A percentile compares a stretch with the other conserved stretches of the same genome.
Evolutionary conservation across 92 coral and sea anemone genomes (phyloP).

Genomic region (Phenganax subtilis): DNA sequence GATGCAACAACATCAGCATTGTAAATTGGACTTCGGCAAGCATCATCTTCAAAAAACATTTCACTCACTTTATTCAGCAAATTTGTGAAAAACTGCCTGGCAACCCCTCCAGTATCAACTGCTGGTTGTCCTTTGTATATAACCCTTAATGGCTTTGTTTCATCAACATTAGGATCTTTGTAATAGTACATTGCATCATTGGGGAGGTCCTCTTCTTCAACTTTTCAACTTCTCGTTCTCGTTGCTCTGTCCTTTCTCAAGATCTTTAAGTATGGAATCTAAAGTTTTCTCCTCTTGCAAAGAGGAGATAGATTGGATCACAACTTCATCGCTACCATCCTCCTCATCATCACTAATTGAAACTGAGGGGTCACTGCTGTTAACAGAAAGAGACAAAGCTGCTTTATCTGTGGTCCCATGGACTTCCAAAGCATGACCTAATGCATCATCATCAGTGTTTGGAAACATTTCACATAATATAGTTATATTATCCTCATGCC

Average conservation of each 20-base stretch:
- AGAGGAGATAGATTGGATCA: not conserved
- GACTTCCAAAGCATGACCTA: not conserved
- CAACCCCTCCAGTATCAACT: slow-evolving; percentile 66
- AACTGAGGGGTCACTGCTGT: not conserved
- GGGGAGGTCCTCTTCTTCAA: slow-evolving; percentile 46
- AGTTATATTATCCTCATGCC: not conserved
- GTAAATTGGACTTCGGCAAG: slow-evolving; percentile 56
- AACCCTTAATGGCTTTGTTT: slow-evolving; percentile 45
- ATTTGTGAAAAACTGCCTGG: slow-evolving; percentile 59
- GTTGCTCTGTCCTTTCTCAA: not conserved
- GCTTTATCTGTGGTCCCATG: slow-evolving; percentile 18
- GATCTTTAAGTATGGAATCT: not conserved
- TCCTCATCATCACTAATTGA: slow-evolving; percentile 1
- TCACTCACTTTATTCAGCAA: slow-evolving; percentile 50
- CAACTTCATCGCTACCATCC: not conserved
- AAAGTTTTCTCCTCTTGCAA: not conserved
- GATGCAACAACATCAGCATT: slow-evolving; percentile 62
- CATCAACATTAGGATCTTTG: slow-evolving; percentile 44
- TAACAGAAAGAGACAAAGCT: slow-evolving; percentile 3
- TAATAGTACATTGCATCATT: slow-evolving; percentile 50
- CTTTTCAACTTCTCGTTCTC: slow-evolving; percentile 40
- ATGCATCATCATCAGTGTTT: not conserved
- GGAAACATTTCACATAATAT: not conserved
- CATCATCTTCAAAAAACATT: slow-evolving; percentile 52
- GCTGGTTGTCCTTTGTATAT: slow-evolving; percentile 51